Evolutionary conservation across 2,797 vertebrate species (phyloP), one percentile per base, ranked within the genome.

Genomic region (Pseudomugil tenellus): DNA sequence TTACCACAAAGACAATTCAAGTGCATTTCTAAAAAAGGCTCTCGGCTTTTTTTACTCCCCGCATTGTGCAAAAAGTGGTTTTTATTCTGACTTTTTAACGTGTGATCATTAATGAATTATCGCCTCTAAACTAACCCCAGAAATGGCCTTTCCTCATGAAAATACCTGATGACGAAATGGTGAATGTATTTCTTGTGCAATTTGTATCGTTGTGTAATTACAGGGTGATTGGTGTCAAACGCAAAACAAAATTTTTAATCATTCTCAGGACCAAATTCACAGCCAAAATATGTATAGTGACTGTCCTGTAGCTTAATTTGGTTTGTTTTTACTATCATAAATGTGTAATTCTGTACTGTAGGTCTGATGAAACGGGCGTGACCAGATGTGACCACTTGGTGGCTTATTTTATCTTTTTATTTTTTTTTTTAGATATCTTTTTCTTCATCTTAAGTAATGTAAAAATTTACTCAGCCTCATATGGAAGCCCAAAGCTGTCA

Each of bases 231-330:
- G 78, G 79, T 90, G 84, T 76, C 77, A 87, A 87, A 83, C 83
- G 70, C 60, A 59, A 63, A 72, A 43, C 55, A 70, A 59, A 64
- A 83, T 83, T 84, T 77, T 61, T 74, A 48, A 63, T 68, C 46
- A 81, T 79, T 85, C 88, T 92, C 91, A 92, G 92, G 91, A 91
- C 87, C 72, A 87, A 86, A 82, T 80, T 41, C 41, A 74, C 54
- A 72, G 82, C 82, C 83, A 87, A 89, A 84, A 79, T 66, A 35
- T 80, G 72, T 81, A 69, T 66, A 55, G 52, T 70, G 43, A 71
- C 14, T 65, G 53, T 79, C 76, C 79, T 78, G 59, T 78, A 53
- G 63, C 49, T 80, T 55, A 67, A 81, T 83, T 74, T 51, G 69
- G 54, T 56, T 52, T 26, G 3, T 28, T 52, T 14, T n/a, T 52